Evolutionary conservation across 1,140 invertebrate species (phyloP), one percentile per base, ranked within the genome.

Genomic region (Cepaea nemoralis): DNA sequence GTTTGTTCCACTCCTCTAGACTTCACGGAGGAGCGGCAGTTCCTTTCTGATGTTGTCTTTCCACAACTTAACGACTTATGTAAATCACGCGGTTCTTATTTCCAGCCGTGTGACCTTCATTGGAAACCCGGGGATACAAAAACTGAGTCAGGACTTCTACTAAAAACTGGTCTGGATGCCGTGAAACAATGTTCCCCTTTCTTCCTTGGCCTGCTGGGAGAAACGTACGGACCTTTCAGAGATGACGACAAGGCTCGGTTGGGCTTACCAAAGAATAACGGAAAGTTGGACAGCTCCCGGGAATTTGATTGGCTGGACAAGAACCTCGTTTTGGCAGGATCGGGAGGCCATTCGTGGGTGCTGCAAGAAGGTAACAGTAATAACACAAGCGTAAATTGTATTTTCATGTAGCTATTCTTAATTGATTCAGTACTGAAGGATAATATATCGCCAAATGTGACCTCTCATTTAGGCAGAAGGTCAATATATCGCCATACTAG

Each of bases 191-290:
- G 85, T 80, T 83, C 86, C 19, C 91, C 90, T 6, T 91, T 87
- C 82, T 90, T 91, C 73, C 86, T 91, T 24, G 88, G 89, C 70
- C 74, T 91, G 16, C 74, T 91, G 8, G 90, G 91, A 5, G 87
- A 90, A 70, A 84, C 86, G n/a, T 91, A 91, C 80, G 91, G 91
- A 6, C 85, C 85, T 0, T 85, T 86, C 67, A 75, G 88, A 40
- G 77, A 69, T 42, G 82, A 83, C 35, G 81, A 87, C 27, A 35
- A 69, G 27, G 67, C 33, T 12, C 39, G 19, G 3, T 67, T 75
- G 12, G 31, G 24, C 35, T 16, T 22, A 0, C 12, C 35, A 0
- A 27, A 14, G 27, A 31, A 45, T 12, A 22, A 14, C 45, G 12
- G 5, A 42, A 31, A 22, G 35, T 19, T 27, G 10, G 48, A 35